Conservation (phyloP, 1,140 invertebrate genomes). For the Colletes latitarsis region DNA sequence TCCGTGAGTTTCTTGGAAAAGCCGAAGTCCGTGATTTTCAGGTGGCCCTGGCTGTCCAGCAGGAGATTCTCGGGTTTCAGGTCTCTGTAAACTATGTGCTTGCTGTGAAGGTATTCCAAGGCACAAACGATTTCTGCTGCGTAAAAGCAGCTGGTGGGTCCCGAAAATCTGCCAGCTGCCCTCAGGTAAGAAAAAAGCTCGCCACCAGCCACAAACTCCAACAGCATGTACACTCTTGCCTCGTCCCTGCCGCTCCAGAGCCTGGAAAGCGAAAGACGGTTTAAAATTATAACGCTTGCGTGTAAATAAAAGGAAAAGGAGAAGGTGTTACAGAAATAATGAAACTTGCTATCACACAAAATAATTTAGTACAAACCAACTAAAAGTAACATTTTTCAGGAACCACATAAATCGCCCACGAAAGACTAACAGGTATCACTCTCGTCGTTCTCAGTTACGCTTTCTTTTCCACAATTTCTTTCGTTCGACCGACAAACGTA, state of each 20-base stretch:
- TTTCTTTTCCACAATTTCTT: conserved; percentile 44
- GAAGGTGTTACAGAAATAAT: no score
- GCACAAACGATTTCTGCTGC: conserved; percentile 96
- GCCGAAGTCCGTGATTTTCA: conserved; percentile 98
- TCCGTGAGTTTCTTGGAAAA: conserved; percentile 97
- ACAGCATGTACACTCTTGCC: conserved; percentile 94
- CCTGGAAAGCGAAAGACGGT: conserved; percentile 82
- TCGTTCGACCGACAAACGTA: conserved; percentile 31
- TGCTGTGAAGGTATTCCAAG: conserved; percentile 95
- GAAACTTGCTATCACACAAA: no score
- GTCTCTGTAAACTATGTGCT: conserved; percentile 92
- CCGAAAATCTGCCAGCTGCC: conserved; percentile 94
- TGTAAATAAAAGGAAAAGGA: no score
- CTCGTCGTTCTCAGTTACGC: conserved; percentile 19
- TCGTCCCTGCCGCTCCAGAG: conserved; percentile 94
- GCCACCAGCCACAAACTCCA: conserved; percentile 97
- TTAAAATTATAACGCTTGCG: no score
- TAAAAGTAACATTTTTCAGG: neutral
- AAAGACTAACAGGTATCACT: conserved; percentile 4
- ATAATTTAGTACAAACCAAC: no score
- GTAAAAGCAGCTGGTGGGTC: conserved; percentile 94
- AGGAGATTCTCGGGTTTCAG: conserved; percentile 96
- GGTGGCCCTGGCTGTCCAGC: conserved; percentile 94
- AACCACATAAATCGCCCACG: conserved; percentile 15
- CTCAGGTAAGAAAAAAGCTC: conserved; percentile 97